Conservation (phyloP, 2,888 invertebrate species). For the Athrips mouffetella region DNA sequence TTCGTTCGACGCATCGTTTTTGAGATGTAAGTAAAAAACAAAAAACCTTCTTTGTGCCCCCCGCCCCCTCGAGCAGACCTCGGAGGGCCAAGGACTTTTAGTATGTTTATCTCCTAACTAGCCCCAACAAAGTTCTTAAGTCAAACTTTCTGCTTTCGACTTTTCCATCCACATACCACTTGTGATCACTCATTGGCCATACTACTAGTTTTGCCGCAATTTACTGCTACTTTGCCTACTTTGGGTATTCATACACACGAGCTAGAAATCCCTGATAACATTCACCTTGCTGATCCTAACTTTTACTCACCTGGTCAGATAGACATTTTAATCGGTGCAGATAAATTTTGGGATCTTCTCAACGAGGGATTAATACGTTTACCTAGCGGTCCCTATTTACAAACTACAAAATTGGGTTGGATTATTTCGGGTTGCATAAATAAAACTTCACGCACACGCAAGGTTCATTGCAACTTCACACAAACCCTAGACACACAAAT, state of each 20-base stretch:
- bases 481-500: slow-evolving; percentile 17
- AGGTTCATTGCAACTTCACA: slow-evolving; percentile 18
- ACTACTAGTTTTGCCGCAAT: neutral
- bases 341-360: slow-evolving; percentile 14
- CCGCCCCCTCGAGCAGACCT: too few relatives aligned
- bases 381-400: slow-evolving; percentile 12
- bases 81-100: too few relatives aligned
- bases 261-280: slow-evolving; percentile 13
- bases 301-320: slow-evolving; percentile 14
- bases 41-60: too few relatives aligned
- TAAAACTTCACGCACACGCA: slow-evolving; percentile 4
- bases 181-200: too few relatives aligned
- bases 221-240: neutral
- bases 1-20: too few relatives aligned
- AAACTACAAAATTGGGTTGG: slow-evolving; percentile 20
- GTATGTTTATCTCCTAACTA: too few relatives aligned
- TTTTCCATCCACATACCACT: too few relatives aligned
- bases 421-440: slow-evolving; percentile 18
- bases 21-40: too few relatives aligned
- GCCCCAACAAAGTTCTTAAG: too few relatives aligned
- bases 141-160: too few relatives aligned
- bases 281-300: slow-evolving; percentile 19
- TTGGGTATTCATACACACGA: neutral
- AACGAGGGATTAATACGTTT: slow-evolving; percentile 10
- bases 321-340: slow-evolving; percentile 16